Evolutionary conservation across 2,888 invertebrate genomes (phyloP).

Genomic region (Acrobasis consociella): DNA sequence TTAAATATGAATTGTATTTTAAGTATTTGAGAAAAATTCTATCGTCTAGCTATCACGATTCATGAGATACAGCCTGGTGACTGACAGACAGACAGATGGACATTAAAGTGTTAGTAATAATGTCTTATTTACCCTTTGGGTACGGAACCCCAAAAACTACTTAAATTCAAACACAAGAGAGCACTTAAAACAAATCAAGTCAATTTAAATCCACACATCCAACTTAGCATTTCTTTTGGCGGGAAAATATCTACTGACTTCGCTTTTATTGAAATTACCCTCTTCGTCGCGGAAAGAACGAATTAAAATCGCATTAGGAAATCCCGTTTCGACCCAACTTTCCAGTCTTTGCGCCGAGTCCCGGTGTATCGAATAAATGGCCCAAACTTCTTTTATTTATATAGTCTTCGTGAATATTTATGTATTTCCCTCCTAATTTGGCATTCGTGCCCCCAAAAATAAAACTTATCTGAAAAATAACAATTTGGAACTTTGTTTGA

Average conservation of each 20-base stretch:
- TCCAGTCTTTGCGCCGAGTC: constrained; percentile 73
- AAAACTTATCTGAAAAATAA: constrained; percentile 43
- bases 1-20: no score
- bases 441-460: constrained; percentile 67
- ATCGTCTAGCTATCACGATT: no score
- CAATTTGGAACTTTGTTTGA: constrained; percentile 39
- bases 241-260: constrained; percentile 55
- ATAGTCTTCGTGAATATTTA: constrained; percentile 79
- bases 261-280: constrained; percentile 77
- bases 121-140: no score
- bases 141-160: no score
- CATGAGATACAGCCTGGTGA: no score
- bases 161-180: not conserved
- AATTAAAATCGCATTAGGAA: constrained; percentile 83
- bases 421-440: constrained; percentile 70
- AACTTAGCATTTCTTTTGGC: not conserved
- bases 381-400: constrained; percentile 80
- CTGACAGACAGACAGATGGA: no score
- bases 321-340: constrained; percentile 78
- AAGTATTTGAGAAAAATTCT: no score
- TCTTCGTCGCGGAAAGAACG: constrained; percentile 74
- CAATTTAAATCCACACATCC: not conserved
- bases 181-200: not conserved
- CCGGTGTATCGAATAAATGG: constrained; percentile 81
- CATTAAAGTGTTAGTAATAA: no score